phyloP scores from a whole-genome alignment of 2,888 invertebrate species.

The Xanthorhoe spadicearia region DNA sequence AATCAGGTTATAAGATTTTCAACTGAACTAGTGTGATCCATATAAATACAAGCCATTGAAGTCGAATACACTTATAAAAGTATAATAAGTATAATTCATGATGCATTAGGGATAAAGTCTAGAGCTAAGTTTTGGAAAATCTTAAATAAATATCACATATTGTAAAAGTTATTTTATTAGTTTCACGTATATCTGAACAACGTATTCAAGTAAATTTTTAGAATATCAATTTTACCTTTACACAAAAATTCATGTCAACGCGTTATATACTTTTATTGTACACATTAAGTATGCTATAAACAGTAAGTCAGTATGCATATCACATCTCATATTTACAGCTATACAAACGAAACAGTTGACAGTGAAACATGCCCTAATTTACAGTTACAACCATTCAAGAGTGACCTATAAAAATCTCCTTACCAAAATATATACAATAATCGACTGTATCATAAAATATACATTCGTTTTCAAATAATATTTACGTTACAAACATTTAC shows the following conservation, averaged over 20 bases:
- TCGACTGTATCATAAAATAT: slow-evolving; percentile 73
- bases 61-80: too few species aligned
- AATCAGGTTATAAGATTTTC: too few species aligned
- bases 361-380: slow-evolving; percentile 59
- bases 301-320: slow-evolving; percentile 72
- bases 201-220: slow-evolving; percentile 78
- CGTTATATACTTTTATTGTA: slow-evolving; percentile 81
- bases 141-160: slow-evolving; percentile 39
- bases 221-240: slow-evolving; percentile 77
- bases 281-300: slow-evolving; percentile 74
- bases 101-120: too few species aligned
- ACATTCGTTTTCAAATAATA: slow-evolving; percentile 73
- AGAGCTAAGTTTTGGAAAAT: background rate
- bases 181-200: slow-evolving; percentile 81
- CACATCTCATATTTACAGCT: slow-evolving; percentile 79
- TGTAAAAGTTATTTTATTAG: slow-evolving; percentile 83
- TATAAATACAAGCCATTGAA: too few species aligned
- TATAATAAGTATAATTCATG: too few species aligned
- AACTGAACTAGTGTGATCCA: too few species aligned
- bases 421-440: slow-evolving; percentile 79
- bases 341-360: slow-evolving; percentile 64
- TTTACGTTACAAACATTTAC: slow-evolving; percentile 74
- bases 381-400: slow-evolving; percentile 70
- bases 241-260: slow-evolving; percentile 78
- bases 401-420: slow-evolving; percentile 74